These are phyloP conservation scores for Opisthograptis luteolata DNA, from an alignment of 2,888 invertebrate species.

Conservation along the genomic window DNA sequence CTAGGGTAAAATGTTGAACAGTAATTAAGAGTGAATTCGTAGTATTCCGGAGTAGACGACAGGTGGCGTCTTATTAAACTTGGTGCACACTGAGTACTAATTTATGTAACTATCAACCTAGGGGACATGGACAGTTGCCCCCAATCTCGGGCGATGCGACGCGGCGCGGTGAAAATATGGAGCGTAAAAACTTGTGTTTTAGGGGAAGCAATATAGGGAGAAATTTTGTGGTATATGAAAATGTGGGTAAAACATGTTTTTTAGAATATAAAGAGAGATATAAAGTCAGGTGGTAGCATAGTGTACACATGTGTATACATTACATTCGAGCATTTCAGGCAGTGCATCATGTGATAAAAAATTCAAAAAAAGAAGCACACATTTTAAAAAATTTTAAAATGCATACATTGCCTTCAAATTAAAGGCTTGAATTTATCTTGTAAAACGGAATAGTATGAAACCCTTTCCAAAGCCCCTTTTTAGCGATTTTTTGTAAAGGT, in stretches of 20 bases:
- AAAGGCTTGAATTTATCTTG: too few species aligned
- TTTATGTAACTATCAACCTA: constrained; percentile 56
- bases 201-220: not conserved
- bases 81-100: constrained; percentile 51
- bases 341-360: too few species aligned
- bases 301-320: too few species aligned
- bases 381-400: too few species aligned
- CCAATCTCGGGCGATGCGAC: constrained; percentile 16
- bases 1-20: constrained; percentile 44
- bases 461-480: too few species aligned
- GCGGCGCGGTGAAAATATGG: constrained; percentile 9
- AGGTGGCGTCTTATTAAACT: constrained; percentile 78
- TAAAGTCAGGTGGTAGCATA: too few species aligned
- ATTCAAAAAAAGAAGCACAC: too few species aligned
- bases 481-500: too few species aligned
- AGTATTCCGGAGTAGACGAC: constrained; percentile 53
- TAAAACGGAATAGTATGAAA: too few species aligned
- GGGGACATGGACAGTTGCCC: constrained; percentile 16
- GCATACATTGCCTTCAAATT: too few species aligned
- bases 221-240: not conserved
- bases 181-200: constrained; percentile 14
- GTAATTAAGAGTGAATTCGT: constrained; percentile 68
- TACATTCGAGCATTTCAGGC: too few species aligned
- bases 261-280: constrained; percentile 2
- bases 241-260: too few species aligned